These are phyloP conservation scores for Ciconia nigra DNA, from an alignment of 2,797 vertebrate species.

Conservation along the genomic window DNA sequence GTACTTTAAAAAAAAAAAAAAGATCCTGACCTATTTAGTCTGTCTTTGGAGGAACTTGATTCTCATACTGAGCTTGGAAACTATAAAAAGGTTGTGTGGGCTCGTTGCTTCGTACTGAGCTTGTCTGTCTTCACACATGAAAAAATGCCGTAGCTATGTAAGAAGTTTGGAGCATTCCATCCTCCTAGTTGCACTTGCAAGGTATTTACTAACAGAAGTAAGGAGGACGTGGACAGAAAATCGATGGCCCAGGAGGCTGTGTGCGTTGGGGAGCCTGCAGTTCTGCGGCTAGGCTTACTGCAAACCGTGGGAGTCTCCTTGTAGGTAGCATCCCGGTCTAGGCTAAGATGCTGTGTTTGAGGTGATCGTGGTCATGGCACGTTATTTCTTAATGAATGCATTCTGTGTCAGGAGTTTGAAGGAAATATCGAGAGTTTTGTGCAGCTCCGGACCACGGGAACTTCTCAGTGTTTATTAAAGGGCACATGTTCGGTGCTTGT, in stretches of 20 bases:
- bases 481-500: accelerated
- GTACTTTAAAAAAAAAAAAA: neutral
- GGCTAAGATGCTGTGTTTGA: neutral
- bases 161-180: neutral
- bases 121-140: accelerated
- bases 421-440: accelerated
- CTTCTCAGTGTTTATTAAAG: neutral
- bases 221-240: neutral
- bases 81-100: no score
- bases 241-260: neutral
- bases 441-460: neutral
- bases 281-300: neutral
- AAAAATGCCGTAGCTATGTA: neutral
- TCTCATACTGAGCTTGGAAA: neutral
- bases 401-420: neutral
- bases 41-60: neutral
- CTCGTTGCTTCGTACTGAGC: neutral
- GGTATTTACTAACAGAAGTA: neutral
- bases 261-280: neutral
- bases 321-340: neutral
- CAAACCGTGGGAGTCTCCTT: accelerated
- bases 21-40: neutral
- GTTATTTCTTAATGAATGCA: accelerated
- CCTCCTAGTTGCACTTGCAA: neutral
- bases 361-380: neutral